Conservation (phyloP, 2,888 invertebrate species). For the Artemia sp. region DNA sequence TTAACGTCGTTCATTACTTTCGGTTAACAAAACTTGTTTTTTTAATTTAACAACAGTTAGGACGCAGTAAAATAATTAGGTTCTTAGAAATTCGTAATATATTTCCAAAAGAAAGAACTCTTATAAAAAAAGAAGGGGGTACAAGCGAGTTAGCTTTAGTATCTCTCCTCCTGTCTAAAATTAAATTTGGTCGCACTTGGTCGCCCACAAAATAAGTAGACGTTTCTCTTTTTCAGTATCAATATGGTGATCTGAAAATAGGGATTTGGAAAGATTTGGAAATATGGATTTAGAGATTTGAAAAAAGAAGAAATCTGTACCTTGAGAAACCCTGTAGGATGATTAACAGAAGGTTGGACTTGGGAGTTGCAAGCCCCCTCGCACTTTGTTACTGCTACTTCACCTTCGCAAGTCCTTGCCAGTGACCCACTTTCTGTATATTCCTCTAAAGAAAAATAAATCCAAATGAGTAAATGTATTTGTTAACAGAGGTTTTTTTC, state of each 20-base stretch:
- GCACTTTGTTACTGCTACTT: constrained; percentile 76
- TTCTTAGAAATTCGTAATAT: too few species aligned
- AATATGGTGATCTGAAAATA: constrained; percentile 21
- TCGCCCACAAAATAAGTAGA: too few species aligned
- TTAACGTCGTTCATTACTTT: too few species aligned
- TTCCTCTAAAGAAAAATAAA: constrained; percentile 46
- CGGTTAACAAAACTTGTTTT: too few species aligned
- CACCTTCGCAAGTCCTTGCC: constrained; percentile 69
- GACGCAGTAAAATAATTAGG: too few species aligned
- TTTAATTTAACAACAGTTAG: too few species aligned
- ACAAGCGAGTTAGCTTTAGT: too few species aligned
- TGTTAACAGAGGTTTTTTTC: too few species aligned
- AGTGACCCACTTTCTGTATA: constrained; percentile 69
- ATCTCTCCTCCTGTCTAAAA: background rate
- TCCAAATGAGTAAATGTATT: background rate
- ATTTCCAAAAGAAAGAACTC: too few species aligned
- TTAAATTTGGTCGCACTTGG: background rate
- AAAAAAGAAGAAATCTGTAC: constrained; percentile 32
- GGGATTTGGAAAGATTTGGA: constrained; percentile 10
- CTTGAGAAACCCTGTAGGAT: constrained; percentile 74
- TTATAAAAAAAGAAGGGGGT: too few species aligned
- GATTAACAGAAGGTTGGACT: constrained; percentile 74
- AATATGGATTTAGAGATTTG: background rate
- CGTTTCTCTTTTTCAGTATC: background rate
- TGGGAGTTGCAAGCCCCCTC: constrained; percentile 82